A percentile compares a stretch with the other conserved stretches of the same genome.
Conservation (phyloP, 2,888 invertebrate species). For the Lycia hirtaria region DNA sequence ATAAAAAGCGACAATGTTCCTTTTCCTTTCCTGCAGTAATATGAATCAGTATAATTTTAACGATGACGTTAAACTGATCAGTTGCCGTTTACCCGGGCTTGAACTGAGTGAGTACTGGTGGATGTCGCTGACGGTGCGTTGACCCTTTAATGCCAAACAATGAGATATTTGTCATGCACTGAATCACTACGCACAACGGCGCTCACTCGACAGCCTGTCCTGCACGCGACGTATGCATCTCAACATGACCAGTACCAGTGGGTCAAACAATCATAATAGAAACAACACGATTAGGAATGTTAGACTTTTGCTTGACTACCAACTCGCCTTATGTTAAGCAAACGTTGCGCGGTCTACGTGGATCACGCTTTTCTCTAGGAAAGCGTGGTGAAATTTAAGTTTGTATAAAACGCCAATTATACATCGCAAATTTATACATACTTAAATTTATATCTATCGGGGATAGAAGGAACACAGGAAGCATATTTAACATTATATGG, state of each 20-base stretch:
- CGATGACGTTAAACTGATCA: slow-evolving; percentile 68
- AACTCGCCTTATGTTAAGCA: too few relatives aligned
- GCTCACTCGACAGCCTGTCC: slow-evolving; percentile 47
- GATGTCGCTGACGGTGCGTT: slow-evolving; percentile 64
- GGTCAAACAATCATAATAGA: slow-evolving; percentile 23
- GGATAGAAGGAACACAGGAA: too few relatives aligned
- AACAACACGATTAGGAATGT: background rate
- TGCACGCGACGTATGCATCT: slow-evolving; percentile 27
- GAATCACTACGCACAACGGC: slow-evolving; percentile 51
- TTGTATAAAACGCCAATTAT: too few relatives aligned
- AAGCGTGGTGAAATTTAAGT: too few relatives aligned
- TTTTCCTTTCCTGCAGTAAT: slow-evolving; percentile 49
- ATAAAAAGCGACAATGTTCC: slow-evolving; percentile 18
- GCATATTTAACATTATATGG: too few relatives aligned
- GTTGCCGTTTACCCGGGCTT: slow-evolving; percentile 62
- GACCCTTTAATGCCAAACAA: slow-evolving; percentile 73
- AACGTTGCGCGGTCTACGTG: too few relatives aligned
- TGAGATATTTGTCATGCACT: slow-evolving; percentile 68
- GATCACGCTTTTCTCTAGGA: too few relatives aligned
- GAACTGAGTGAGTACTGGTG: slow-evolving; percentile 62
- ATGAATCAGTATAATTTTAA: slow-evolving; percentile 70
- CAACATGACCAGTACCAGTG: slow-evolving; percentile 19
- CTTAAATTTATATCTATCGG: too few relatives aligned
- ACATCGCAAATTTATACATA: too few relatives aligned
- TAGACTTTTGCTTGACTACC: too few relatives aligned